Base-by-base conservation (phyloP, 2,888 invertebrate species). In the Mantis religiosa region DNA sequence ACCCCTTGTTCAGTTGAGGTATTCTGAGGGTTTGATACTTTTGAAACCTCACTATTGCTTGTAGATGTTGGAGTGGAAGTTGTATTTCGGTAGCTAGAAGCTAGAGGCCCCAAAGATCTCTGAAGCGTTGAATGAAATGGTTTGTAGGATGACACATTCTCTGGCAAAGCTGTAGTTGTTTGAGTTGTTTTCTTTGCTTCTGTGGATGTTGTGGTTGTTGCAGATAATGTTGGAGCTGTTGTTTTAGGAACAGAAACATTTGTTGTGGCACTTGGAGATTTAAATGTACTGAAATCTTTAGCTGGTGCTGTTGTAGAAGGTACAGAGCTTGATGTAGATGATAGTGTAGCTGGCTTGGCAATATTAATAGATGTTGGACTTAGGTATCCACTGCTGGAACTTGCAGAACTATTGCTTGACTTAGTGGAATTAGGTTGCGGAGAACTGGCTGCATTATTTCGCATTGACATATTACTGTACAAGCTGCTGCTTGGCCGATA, bases 341-440 rank as follows among this genome's bases (percentile, higher is more conserved):
- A 82, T 88, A 83, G n/a, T 88, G 91, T 90, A 87, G 91, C 90
- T 28, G 90, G 34, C 86, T 90, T 90, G 20, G 89, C 82, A 47
- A 83, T 41, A 28, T 30, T 85, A n/a, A 86, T 54, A 0, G 96
- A 95, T 14, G 96, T 95, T 0, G 97, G 96, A 91, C 96, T 95
- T 88, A 97, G 94, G 92, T 97, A 97, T 0, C 96, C 96, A 90
- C 96, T 96, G 83, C 96, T 96, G 0, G 96, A 90, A 82, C 89
- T 96, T 0, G 96, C 95, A 30, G 95, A 95, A 91, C 94, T 94
- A 0, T 94, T 95, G 84, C 93, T 95, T 0, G 95, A 95, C 91
- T 95, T 95, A 0, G 94, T 93, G 0, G 91, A 91, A 0, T 92
- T 92, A 81, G 94, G 95, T 25, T 82, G 87, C 95, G 91, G 95